Percentiles rank a stretch among this genome's conserved stretches.
phyloP scores from a whole-genome alignment of 2,113 vertebrate species.

The Gorilla gorilla region DNA sequence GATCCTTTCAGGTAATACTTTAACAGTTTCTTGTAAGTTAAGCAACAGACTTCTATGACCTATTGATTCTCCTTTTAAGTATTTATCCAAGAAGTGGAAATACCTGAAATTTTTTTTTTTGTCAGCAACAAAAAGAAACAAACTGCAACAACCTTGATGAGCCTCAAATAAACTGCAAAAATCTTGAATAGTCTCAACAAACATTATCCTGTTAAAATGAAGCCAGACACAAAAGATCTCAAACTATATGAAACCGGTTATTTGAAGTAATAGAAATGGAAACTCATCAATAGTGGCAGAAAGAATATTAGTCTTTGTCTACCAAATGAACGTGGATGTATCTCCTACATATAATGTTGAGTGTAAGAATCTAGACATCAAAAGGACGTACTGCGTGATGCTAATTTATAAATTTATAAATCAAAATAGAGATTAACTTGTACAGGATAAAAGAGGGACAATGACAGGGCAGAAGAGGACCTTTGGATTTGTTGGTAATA shows the following conservation, averaged over 20 bases:
- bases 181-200: no score
- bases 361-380: neutral
- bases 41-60: neutral
- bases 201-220: neutral
- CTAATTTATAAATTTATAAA: neutral
- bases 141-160: neutral
- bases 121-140: neutral
- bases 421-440: neutral
- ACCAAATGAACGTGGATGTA: neutral
- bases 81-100: neutral
- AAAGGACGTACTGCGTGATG: neutral
- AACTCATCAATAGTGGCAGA: neutral
- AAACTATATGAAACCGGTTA: neutral
- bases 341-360: neutral
- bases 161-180: neutral
- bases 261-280: neutral
- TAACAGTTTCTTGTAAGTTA: neutral
- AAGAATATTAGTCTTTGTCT: neutral
- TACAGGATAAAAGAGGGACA: neutral
- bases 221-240: neutral
- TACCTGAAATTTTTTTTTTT: neutral
- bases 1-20: neutral
- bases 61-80: neutral
- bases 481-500: neutral
- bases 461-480: fast-evolving